phyloP scores from a whole-genome alignment of 2,888 invertebrate genomes.

The Synergus japonicus region DNA sequence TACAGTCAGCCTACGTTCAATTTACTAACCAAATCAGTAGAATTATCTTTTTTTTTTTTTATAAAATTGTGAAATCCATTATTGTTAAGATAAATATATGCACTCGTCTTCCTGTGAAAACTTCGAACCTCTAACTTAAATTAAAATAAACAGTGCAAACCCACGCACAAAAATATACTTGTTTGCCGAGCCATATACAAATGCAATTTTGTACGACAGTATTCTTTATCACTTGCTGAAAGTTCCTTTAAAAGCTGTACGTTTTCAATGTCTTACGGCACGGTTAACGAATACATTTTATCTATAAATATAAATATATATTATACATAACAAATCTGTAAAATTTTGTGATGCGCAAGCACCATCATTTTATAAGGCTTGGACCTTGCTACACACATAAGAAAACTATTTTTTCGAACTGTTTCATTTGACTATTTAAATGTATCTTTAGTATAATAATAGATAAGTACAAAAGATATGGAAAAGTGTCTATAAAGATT shows the following conservation, averaged over 20 bases:
- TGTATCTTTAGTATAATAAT: constrained; percentile 40
- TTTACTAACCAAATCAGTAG: not conserved
- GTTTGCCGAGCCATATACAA: not conserved
- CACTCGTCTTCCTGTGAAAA: not conserved
- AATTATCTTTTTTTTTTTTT: not conserved
- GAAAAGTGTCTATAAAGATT: constrained; percentile 28
- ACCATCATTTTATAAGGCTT: constrained; percentile 31
- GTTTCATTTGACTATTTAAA: constrained; percentile 45
- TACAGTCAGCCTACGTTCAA: not conserved
- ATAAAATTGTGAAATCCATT: not conserved
- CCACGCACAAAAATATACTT: constrained; percentile 2
- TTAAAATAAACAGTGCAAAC: not conserved
- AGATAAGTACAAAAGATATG: constrained; percentile 30
- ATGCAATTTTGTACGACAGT: constrained; percentile 7
- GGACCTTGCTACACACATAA: constrained; percentile 8
- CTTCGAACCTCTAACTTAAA: not conserved
- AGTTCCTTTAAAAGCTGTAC: constrained; percentile 20
- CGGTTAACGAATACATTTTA: constrained; percentile 25
- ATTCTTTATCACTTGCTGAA: not conserved
- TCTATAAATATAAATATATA: constrained; percentile 20
- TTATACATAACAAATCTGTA: constrained; percentile 7
- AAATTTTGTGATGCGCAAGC: constrained; percentile 27
- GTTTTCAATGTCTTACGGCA: constrained; percentile 18
- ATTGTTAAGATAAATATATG: not conserved
- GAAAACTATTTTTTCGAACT: constrained; percentile 49